phyloP scores from a whole-genome alignment of 2,888 invertebrate genomes.

The Leptura quadrifasciata region DNA sequence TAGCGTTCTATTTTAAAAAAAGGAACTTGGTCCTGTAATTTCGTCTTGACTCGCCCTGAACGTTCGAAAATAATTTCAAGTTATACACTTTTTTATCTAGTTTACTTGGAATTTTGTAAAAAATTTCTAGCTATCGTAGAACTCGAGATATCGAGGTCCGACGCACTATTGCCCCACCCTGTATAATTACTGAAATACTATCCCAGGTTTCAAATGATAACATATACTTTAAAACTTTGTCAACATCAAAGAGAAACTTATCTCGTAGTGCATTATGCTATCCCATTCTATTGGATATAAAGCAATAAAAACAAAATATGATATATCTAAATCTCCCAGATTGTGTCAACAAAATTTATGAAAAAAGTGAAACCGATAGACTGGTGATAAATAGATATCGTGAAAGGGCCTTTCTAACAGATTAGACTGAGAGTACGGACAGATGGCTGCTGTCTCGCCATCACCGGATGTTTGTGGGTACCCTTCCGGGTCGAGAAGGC shows the following conservation, averaged over 20 bases:
- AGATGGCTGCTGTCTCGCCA: conserved; percentile 36
- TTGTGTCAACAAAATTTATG: background rate
- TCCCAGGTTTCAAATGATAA: too few species aligned
- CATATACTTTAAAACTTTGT: background rate
- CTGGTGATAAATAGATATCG: background rate
- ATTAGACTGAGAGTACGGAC: conserved; percentile 11
- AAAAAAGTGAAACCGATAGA: background rate
- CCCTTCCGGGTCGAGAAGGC: conserved; percentile 59
- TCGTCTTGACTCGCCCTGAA: too few species aligned
- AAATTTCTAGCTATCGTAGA: too few species aligned
- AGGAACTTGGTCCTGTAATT: too few species aligned
- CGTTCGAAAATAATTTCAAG: too few species aligned
- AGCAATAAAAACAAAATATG: background rate
- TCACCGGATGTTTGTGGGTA: conserved; percentile 63
- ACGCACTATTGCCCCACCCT: too few species aligned
- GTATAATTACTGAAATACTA: too few species aligned
- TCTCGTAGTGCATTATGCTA: background rate
- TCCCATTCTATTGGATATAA: background rate
- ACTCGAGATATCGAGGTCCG: too few species aligned
- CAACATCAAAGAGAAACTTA: background rate
- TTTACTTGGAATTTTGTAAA: too few species aligned
- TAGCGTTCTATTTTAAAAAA: too few species aligned
- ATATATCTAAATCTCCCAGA: background rate
- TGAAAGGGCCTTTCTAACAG: conserved; percentile 9
- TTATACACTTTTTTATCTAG: too few species aligned